Evolutionary conservation across 2,797 vertebrate species (phyloP).

Genomic region (Sebastes nivosus): DNA sequence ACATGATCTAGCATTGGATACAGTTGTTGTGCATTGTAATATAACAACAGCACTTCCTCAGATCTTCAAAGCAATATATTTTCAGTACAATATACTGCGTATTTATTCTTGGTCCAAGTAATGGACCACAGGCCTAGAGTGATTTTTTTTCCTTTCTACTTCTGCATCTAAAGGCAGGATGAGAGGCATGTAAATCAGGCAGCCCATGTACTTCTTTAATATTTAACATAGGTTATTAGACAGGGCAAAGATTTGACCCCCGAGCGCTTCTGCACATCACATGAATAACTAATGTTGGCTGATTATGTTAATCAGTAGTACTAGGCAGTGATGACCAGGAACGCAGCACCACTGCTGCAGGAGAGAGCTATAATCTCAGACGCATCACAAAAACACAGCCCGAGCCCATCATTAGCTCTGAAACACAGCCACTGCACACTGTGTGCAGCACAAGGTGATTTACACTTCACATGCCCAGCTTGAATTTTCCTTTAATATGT

Average conservation of each 20-base stretch:
- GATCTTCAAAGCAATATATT: conserved; percentile 55
- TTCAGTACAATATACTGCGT: conserved; percentile 18
- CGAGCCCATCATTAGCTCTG: conserved; percentile 78
- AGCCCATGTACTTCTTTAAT: conserved; percentile 86
- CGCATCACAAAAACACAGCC: conserved; percentile 79
- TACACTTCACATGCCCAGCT: conserved; percentile 76
- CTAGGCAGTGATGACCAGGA: conserved; percentile 80
- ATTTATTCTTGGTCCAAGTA: conserved; percentile 60
- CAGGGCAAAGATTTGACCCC: conserved; percentile 85
- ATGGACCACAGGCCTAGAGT: conserved; percentile 68
- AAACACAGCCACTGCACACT: conserved; percentile 67
- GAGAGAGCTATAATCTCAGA: conserved; percentile 79
- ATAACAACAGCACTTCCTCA: conserved; percentile 26
- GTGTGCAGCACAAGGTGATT: conserved; percentile 67
- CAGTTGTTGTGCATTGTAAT: conserved; percentile 42
- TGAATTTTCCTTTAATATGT: conserved; percentile 75
- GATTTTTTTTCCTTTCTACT: conserved; percentile 56
- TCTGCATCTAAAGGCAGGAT: conserved; percentile 78
- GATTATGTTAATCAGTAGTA: conserved; percentile 86
- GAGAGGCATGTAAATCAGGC: conserved; percentile 85
- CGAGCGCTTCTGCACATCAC: conserved; percentile 81
- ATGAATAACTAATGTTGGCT: conserved; percentile 87
- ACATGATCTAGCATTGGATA: conserved; percentile 29
- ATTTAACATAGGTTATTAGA: conserved; percentile 90
- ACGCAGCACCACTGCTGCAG: conserved; percentile 72